Conservation (phyloP, 2,113 vertebrate genomes). For the Osmerus eperlanus region DNA sequence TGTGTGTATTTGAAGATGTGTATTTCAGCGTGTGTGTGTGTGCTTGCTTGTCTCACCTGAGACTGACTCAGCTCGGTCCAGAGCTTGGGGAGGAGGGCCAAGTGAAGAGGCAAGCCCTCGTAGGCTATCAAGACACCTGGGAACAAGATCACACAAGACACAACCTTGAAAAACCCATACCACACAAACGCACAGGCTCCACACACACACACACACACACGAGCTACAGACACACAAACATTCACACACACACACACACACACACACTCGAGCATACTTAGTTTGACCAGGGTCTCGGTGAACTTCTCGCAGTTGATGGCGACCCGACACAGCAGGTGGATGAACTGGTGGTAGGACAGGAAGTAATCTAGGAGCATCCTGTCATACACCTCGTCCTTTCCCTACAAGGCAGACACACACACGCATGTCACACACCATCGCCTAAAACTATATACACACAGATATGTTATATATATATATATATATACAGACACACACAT, state of each 20-base stretch:
- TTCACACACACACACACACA: not conserved
- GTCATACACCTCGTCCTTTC: slow-evolving; percentile 98
- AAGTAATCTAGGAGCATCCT: slow-evolving; percentile 98
- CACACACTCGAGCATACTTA: slow-evolving; percentile 79
- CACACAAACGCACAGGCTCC: not conserved
- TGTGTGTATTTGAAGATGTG: not conserved
- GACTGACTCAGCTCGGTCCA: slow-evolving; percentile 98
- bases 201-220: not conserved
- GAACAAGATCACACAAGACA: slow-evolving; percentile 21
- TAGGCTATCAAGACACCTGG: slow-evolving; percentile 96
- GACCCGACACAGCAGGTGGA: slow-evolving; percentile 95
- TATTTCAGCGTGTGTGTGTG: not conserved
- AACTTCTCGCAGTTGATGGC: slow-evolving; percentile 99
- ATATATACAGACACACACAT: not conserved
- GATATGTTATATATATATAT: no score
- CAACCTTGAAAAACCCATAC: not conserved
- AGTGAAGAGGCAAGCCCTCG: slow-evolving; percentile 94
- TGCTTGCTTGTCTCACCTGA: slow-evolving; percentile 73
- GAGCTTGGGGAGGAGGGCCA: slow-evolving; percentile 93
- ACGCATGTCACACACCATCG: not conserved
- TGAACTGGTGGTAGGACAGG: slow-evolving; percentile 98
- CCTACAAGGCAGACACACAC: slow-evolving; percentile 65
- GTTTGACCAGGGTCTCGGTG: slow-evolving; percentile 96
- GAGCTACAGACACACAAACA: not conserved
- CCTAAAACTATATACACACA: no score